Percentiles rank a stretch among this genome's conserved stretches.
Conservation (phyloP, 2,113 vertebrate species). For the Alethe diademata region DNA sequence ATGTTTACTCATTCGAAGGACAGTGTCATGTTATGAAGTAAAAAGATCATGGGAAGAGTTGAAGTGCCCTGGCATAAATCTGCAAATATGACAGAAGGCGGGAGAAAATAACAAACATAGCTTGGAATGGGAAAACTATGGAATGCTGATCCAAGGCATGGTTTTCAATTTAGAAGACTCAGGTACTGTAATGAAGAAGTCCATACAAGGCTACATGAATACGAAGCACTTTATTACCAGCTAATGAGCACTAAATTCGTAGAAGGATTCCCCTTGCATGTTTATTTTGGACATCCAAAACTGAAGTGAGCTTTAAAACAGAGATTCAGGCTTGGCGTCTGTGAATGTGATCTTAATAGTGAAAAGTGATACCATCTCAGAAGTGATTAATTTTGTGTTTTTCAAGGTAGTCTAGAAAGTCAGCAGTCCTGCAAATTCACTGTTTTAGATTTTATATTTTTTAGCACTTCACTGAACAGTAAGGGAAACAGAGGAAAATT, state of each 20-base stretch:
- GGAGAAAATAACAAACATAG: neutral
- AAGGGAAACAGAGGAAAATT: neutral
- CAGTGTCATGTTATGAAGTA: neutral
- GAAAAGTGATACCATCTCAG: neutral
- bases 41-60: neutral
- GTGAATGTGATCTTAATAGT: neutral
- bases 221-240: neutral
- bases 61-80: neutral
- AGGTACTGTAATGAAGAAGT: neutral
- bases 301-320: neutral
- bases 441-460: neutral
- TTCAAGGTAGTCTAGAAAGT: neutral
- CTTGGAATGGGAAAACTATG: neutral
- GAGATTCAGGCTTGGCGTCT: neutral
- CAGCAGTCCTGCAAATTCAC: neutral
- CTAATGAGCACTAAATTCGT: neutral
- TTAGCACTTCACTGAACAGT: neutral
- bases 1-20: neutral
- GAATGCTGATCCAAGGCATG: neutral
- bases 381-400: neutral
- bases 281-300: neutral
- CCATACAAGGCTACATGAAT: neutral
- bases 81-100: neutral
- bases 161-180: neutral
- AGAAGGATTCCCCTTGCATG: rapidly evolving